A percentile compares a stretch with the other conserved stretches of the same genome.
Evolutionary conservation across 1,140 invertebrate species (phyloP).

Genomic region (Mercenaria mercenaria): DNA sequence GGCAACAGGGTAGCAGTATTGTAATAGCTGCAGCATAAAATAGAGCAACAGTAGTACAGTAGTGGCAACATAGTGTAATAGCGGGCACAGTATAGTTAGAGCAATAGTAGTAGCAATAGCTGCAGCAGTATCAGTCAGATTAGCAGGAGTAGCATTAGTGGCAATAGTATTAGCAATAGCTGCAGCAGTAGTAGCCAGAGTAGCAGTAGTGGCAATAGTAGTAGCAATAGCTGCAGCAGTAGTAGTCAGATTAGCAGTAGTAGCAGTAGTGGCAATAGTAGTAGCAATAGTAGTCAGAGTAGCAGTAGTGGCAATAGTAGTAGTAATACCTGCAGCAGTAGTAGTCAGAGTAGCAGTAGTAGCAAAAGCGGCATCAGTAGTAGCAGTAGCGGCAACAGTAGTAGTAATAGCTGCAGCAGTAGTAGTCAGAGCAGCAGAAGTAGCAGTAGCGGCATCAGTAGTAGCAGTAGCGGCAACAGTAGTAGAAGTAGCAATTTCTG

Average conservation of each 20-base stretch:
- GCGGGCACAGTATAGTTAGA: no score
- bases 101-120: no score
- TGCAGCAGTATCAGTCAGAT: no score
- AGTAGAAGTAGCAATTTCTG: background rate
- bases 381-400: conserved; percentile 2
- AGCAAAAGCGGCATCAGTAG: conserved; percentile 28
- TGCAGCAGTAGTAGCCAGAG: no score
- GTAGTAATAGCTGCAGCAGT: conserved; percentile 14
- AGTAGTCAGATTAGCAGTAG: no score
- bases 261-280: background rate
- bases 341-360: conserved; percentile 34
- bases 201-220: no score
- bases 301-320: conserved; percentile 8
- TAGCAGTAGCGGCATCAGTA: background rate
- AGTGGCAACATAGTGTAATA: no score
- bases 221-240: no score
- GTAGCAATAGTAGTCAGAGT: conserved; percentile 28
- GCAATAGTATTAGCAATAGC: conserved; percentile 23
- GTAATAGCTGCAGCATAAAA: no score
- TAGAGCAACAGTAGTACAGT: no score
- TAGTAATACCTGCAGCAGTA: conserved; percentile 21
- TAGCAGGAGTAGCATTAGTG: conserved; percentile 38
- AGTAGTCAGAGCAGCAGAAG: conserved; percentile 40
- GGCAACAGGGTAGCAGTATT: no score
- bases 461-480: background rate